phyloP scores from a whole-genome alignment of 2,888 invertebrate genomes.

The Apodemia zela region DNA sequence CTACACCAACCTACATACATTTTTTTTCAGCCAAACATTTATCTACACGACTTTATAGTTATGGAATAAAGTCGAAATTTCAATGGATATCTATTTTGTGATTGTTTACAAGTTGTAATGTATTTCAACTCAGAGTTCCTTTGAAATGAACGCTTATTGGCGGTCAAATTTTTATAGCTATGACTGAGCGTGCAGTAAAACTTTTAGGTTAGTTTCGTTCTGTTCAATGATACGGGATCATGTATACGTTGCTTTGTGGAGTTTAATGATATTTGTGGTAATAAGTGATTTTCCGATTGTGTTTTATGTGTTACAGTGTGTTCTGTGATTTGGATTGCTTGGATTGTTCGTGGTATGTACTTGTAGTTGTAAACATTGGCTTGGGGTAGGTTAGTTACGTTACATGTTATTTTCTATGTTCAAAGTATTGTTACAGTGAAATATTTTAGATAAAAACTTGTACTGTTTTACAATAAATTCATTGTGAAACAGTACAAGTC shows the following conservation, averaged over 20 bases:
- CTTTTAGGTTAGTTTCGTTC: slow-evolving; percentile 69
- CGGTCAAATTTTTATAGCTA: slow-evolving; percentile 68
- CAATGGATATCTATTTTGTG: slow-evolving; percentile 26
- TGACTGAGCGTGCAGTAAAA: slow-evolving; percentile 46
- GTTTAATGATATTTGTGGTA: slow-evolving; percentile 38
- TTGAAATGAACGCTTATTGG: slow-evolving; percentile 57
- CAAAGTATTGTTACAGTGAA: too few species aligned
- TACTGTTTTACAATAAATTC: too few species aligned
- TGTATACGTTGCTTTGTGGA: slow-evolving; percentile 39
- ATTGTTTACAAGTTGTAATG: slow-evolving; percentile 28
- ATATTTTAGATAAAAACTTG: too few species aligned
- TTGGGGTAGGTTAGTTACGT: neutral
- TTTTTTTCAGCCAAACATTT: slow-evolving; percentile 20
- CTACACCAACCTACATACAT: slow-evolving; percentile 36
- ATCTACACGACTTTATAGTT: slow-evolving; percentile 19
- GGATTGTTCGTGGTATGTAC: slow-evolving; percentile 20
- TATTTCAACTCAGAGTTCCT: slow-evolving; percentile 53
- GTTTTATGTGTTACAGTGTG: slow-evolving; percentile 33
- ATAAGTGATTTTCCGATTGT: slow-evolving; percentile 31
- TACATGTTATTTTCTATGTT: too few species aligned
- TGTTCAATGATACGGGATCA: slow-evolving; percentile 47
- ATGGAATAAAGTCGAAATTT: slow-evolving; percentile 40
- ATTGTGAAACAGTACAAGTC: too few species aligned
- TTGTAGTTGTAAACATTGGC: neutral
- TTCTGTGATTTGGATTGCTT: slow-evolving; percentile 28